Base-by-base conservation (phyloP, 2,113 vertebrate genomes). In the Probosciger aterrimus region DNA sequence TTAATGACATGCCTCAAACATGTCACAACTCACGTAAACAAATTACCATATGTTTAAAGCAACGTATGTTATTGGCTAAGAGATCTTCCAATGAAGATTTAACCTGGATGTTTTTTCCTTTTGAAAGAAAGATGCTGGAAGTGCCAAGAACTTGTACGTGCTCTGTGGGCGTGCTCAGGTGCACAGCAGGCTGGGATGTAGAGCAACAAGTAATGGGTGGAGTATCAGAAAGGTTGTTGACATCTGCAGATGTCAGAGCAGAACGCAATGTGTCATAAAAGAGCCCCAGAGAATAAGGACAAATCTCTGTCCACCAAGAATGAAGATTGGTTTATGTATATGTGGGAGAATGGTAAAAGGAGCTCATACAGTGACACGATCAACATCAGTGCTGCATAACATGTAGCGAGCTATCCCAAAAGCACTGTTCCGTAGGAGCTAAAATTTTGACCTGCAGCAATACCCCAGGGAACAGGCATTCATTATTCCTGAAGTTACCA, bases 11-110 rank as follows among this genome's bases (percentile, higher is more conserved):
- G 17, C 53, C 39, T 81, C 70, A 52, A 70, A 91, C 5, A 2
- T 7, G n/a, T 39, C 74, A 14, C 22, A 50, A 23, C 37, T 75
- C 44, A 24, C 6, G 23, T 33, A 43, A 92, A 55, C 33, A 80
- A 59, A 71, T 78, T 74, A 22, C 15, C 1, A 0, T 5, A 4
- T 60, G 19, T 46, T 65, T 49, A 33, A 11, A 30, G 37, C 12
- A 14, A 2, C 1, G 0, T 27, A 0, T 28, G 9, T 41, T 80
- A 33, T 4, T 77, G 55, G 46, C 31, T 28, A 14, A 52, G 43
- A 75, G 27, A 63, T 30, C n/a, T 67, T 49, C 31, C 37, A 49
- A 11, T 2, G 8, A 35, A 20, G 16, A 4, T 9, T 39, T 18
- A 74, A 31, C 19, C 7, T 49, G 46, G 15, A 3, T 80, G 8